A percentile compares a stretch with the other conserved stretches of the same genome.
Conservation (phyloP, 2,113 vertebrate genomes). For the Poicephalus meyeri region DNA sequence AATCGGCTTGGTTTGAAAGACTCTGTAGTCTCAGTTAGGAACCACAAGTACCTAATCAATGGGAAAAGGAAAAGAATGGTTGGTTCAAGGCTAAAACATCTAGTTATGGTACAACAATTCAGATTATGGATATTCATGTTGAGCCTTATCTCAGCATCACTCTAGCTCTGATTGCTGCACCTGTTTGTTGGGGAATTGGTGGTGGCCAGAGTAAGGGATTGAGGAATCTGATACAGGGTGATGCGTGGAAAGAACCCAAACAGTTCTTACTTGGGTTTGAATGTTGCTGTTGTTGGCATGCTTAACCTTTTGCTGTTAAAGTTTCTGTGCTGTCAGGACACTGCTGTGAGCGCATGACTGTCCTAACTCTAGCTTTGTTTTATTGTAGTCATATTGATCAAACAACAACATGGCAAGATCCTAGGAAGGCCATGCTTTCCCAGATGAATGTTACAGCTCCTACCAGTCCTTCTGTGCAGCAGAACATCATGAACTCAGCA, state of each 20-base stretch:
- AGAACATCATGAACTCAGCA: constrained; percentile 89
- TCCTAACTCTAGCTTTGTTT: constrained; percentile 64
- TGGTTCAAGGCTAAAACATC: background rate
- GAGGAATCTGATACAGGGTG: background rate
- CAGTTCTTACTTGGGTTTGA: background rate
- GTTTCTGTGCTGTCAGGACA: background rate
- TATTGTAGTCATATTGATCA: constrained; percentile 91
- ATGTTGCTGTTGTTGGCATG: background rate
- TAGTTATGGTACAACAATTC: background rate
- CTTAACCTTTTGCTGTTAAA: background rate
- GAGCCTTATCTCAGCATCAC: background rate
- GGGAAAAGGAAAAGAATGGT: background rate
- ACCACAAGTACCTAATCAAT: background rate
- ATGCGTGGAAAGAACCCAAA: background rate
- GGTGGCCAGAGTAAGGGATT: background rate
- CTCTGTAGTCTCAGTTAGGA: background rate
- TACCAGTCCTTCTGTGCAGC: constrained; percentile 87
- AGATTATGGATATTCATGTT: accelerated
- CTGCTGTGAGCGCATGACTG: background rate
- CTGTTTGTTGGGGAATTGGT: background rate
- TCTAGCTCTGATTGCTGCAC: background rate
- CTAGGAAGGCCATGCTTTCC: constrained; percentile 91
- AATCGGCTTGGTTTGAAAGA: background rate
- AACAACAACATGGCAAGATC: constrained; percentile 97
- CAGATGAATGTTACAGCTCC: constrained; percentile 90